phyloP scores from a whole-genome alignment of 2,797 vertebrate species.

The Labroides dimidiatus region DNA sequence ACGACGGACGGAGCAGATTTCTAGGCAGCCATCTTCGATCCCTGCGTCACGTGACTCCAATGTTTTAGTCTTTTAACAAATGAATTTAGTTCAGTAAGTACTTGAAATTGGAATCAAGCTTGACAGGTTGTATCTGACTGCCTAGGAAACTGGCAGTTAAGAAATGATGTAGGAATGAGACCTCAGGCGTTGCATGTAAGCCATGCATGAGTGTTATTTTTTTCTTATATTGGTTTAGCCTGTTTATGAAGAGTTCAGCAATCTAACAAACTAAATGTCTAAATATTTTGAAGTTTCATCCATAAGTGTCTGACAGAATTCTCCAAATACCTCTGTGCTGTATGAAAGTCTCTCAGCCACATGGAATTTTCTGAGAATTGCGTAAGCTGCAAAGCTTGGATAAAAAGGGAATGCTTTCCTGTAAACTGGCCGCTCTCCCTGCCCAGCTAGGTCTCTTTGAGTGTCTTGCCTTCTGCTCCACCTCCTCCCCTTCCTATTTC shows the following conservation, averaged over 20 bases:
- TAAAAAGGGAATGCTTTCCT: not conserved
- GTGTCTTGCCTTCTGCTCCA: constrained; percentile 6
- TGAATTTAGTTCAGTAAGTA: no score
- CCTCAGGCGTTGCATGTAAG: no score
- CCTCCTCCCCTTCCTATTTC: constrained; percentile 39
- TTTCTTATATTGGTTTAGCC: not conserved
- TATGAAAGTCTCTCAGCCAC: not conserved
- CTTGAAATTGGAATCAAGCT: no score
- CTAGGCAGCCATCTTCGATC: no score
- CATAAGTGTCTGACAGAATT: not conserved
- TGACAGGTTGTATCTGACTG: no score
- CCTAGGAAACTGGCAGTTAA: no score
- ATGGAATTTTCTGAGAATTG: not conserved
- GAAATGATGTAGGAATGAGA: no score
- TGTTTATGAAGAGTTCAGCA: not conserved
- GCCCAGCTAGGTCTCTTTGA: constrained; percentile 3
- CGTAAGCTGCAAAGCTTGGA: not conserved
- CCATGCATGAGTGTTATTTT: no score
- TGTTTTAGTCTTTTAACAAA: no score
- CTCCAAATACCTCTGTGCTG: not conserved
- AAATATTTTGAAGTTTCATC: not conserved
- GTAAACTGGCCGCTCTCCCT: not conserved
- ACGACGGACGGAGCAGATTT: no score
- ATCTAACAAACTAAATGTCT: not conserved
- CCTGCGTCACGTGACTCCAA: no score